These are phyloP conservation scores for Echiichthys vipera DNA, from an alignment of 2,797 vertebrate genomes.

Conservation along the genomic window DNA sequence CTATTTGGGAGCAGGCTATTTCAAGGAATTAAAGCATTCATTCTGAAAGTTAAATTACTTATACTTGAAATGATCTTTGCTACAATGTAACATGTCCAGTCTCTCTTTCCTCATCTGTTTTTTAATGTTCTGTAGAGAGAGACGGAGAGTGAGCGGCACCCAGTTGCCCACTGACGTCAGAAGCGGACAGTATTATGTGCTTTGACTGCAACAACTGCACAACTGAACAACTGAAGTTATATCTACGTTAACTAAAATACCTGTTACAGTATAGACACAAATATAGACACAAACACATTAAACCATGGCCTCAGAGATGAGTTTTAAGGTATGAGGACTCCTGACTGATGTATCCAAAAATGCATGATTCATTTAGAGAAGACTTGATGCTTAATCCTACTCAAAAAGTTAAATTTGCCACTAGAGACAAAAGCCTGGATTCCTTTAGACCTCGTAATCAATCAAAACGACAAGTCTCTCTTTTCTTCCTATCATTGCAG, in stretches of 20 bases:
- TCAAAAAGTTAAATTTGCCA: conserved; percentile 22
- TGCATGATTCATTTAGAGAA: conserved; percentile 36
- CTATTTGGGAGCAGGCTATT: no score
- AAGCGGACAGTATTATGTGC: neutral
- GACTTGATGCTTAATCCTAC: conserved; percentile 24
- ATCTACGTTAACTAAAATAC: neutral
- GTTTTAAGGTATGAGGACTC: neutral
- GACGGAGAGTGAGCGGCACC: no score
- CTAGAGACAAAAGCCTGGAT: conserved; percentile 29
- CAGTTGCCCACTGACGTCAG: neutral
- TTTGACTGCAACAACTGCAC: neutral
- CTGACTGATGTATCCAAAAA: conserved; percentile 31
- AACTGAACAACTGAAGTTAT: neutral
- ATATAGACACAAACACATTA: conserved; percentile 2
- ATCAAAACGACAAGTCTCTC: conserved; percentile 30
- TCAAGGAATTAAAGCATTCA: no score
- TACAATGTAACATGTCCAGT: no score
- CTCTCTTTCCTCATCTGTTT: no score
- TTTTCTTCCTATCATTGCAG: conserved; percentile 18
- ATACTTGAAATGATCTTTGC: no score
- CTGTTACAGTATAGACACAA: neutral
- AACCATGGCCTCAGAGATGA: conserved; percentile 6
- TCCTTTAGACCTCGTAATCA: conserved; percentile 18
- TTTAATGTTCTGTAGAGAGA: no score
- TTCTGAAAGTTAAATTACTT: no score